Evolutionary conservation across 2,888 invertebrate genomes (phyloP).

Genomic region (Eristalis tenax): DNA sequence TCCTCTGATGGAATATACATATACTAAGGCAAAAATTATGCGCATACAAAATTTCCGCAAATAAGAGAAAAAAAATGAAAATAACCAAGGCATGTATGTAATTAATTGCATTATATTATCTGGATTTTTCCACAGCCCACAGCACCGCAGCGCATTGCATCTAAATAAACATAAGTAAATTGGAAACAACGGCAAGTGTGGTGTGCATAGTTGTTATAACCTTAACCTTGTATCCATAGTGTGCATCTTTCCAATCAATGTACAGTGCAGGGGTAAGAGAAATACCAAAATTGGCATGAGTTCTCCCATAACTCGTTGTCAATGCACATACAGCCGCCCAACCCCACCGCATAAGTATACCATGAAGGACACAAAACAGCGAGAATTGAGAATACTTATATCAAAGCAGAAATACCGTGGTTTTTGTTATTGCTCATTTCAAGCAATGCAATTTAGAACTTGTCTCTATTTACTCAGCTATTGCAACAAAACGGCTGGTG

Average conservation of each 20-base stretch:
- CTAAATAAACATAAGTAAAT: not conserved
- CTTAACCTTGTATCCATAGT: slow-evolving; percentile 32
- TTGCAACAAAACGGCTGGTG: not conserved
- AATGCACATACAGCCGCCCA: not conserved
- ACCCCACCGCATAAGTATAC: slow-evolving; percentile 11
- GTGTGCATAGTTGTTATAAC: slow-evolving; percentile 19
- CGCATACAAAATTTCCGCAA: not conserved
- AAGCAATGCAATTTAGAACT: not conserved
- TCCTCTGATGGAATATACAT: not conserved
- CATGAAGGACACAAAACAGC: slow-evolving; percentile 2
- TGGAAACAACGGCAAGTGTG: not conserved
- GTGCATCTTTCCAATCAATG: slow-evolving; percentile 21
- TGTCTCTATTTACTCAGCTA: not conserved
- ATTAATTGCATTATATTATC: slow-evolving; percentile 54
- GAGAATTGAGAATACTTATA: not conserved
- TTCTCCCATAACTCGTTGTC: not conserved
- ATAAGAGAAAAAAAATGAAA: not conserved
- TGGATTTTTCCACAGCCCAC: slow-evolving; percentile 2
- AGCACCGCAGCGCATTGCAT: not conserved
- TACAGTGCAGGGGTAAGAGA: not conserved
- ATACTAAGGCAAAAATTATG: not conserved
- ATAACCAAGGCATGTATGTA: slow-evolving; percentile 19
- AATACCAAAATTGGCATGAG: slow-evolving; percentile 40
- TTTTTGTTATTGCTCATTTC: not conserved
- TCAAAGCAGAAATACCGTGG: not conserved